Conservation (phyloP, 2,797 vertebrate genomes). For the Leontocebus nigricollis region DNA sequence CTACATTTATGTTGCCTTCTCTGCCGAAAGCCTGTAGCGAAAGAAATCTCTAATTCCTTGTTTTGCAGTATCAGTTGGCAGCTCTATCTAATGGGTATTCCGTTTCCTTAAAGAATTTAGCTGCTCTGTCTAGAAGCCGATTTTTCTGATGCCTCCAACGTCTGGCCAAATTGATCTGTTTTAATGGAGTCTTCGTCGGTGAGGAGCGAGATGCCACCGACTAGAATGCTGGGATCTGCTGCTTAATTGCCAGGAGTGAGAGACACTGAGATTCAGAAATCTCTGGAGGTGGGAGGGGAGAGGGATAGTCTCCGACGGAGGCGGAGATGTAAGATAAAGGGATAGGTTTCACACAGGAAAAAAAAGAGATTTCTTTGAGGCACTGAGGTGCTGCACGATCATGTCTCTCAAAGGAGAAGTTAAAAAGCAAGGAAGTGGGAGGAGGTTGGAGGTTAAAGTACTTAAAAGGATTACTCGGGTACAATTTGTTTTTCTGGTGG, state of each 20-base stretch:
- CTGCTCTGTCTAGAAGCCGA: conserved; percentile 64
- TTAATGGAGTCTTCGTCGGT: conserved; percentile 71
- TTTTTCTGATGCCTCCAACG: conserved; percentile 76
- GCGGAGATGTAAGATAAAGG: conserved; percentile 37
- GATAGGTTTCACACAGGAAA: neutral
- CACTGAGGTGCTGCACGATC: conserved; percentile 42
- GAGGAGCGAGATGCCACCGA: conserved; percentile 63
- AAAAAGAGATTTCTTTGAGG: conserved; percentile 32
- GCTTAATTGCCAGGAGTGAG: conserved; percentile 70
- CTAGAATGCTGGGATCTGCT: conserved; percentile 62
- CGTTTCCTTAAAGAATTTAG: conserved; percentile 66
- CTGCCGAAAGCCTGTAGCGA: neutral
- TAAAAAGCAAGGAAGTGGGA: conserved; percentile 49
- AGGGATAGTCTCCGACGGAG: neutral
- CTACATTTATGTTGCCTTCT: neutral
- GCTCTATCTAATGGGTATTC: conserved; percentile 60
- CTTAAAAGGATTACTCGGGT: conserved; percentile 19
- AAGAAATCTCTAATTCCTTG: conserved; percentile 45
- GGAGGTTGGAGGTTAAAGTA: conserved; percentile 45
- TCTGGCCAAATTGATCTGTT: conserved; percentile 76
- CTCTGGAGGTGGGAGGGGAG: neutral
- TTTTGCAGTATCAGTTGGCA: conserved; percentile 46
- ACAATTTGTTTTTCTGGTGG: conserved; percentile 23
- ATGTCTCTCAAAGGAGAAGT: conserved; percentile 62
- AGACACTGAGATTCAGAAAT: conserved; percentile 35